Evolutionary conservation across 1,140 invertebrate genomes (phyloP).

Genomic region (Hyles vespertilio): DNA sequence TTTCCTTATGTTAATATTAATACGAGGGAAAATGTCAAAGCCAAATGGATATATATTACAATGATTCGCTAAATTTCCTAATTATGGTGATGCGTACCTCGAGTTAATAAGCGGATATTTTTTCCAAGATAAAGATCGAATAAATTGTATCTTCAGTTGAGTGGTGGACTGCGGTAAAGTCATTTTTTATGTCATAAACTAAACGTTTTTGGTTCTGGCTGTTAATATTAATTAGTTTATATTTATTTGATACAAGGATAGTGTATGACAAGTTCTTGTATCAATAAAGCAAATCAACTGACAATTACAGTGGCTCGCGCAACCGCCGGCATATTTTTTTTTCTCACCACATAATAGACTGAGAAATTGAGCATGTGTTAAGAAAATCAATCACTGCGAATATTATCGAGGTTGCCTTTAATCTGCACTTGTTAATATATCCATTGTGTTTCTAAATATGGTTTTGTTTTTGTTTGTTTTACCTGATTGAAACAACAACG

Average conservation of each 20-base stretch:
- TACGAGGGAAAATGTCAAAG: no score
- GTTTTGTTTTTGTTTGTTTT: no score
- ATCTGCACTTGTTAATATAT: not conserved
- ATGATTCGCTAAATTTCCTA: constrained; percentile 63
- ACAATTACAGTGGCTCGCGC: constrained; percentile 39
- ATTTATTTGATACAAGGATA: constrained; percentile 37
- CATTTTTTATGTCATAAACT: constrained; percentile 36
- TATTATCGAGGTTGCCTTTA: constrained; percentile 4
- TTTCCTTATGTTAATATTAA: no score
- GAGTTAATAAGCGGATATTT: not conserved
- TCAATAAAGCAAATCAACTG: constrained; percentile 55
- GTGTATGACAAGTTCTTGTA: constrained; percentile 62
- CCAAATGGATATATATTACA: constrained; percentile 27
- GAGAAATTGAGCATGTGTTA: constrained; percentile 54
- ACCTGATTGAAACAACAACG: no score
- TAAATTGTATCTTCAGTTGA: constrained; percentile 17
- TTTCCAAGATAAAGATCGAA: constrained; percentile 23
- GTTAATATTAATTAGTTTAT: constrained; percentile 51
- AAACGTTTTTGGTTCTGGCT: constrained; percentile 41
- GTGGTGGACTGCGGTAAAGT: constrained; percentile 12
- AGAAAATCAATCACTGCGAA: constrained; percentile 46
- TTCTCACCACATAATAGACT: constrained; percentile 33
- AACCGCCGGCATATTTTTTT: constrained; percentile 29
- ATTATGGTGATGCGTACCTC: constrained; percentile 38
- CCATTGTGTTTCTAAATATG: not conserved